Evolutionary conservation across 2,888 invertebrate genomes (phyloP).

Genomic region (Ophion costatus): DNA sequence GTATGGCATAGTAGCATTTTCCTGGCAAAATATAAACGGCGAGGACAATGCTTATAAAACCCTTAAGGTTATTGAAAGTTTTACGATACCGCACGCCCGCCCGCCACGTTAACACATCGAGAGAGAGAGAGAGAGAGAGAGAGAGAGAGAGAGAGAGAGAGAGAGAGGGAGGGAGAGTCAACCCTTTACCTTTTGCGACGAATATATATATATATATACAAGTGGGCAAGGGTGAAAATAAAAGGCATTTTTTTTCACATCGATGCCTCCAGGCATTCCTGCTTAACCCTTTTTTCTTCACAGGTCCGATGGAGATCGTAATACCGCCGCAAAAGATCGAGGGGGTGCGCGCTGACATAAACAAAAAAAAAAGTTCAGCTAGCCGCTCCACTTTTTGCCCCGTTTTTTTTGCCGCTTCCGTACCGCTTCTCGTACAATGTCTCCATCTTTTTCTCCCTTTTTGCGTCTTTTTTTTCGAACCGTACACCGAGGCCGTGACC

Average conservation of each 20-base stretch:
- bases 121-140: neutral
- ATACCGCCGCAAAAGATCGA: constrained; percentile 52
- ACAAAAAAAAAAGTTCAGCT: constrained; percentile 27
- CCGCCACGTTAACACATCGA: constrained; percentile 59
- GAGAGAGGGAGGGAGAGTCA: constrained; percentile 27
- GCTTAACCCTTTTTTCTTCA: constrained; percentile 63
- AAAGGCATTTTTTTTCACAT: constrained; percentile 35
- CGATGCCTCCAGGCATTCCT: neutral
- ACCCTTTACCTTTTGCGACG: constrained; percentile 46
- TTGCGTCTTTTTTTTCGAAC: constrained; percentile 48
- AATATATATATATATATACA: neutral
- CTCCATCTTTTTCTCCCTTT: constrained; percentile 23
- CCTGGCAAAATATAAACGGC: constrained; percentile 17
- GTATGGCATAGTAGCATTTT: constrained; percentile 30
- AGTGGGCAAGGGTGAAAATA: neutral
- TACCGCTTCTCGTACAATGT: constrained; percentile 29
- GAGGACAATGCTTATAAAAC: constrained; percentile 28
- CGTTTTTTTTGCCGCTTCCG: constrained; percentile 57
- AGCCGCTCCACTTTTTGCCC: constrained; percentile 71
- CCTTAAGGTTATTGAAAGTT: constrained; percentile 36
- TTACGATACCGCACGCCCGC: constrained; percentile 55
- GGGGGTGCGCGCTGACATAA: neutral
- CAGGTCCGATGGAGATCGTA: constrained; percentile 57
- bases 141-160: neutral
- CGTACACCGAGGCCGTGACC: constrained; percentile 25